A percentile compares a stretch with the other conserved stretches of the same genome.
Conservation (phyloP, 2,888 invertebrate genomes). For the Graphium colonna region DNA sequence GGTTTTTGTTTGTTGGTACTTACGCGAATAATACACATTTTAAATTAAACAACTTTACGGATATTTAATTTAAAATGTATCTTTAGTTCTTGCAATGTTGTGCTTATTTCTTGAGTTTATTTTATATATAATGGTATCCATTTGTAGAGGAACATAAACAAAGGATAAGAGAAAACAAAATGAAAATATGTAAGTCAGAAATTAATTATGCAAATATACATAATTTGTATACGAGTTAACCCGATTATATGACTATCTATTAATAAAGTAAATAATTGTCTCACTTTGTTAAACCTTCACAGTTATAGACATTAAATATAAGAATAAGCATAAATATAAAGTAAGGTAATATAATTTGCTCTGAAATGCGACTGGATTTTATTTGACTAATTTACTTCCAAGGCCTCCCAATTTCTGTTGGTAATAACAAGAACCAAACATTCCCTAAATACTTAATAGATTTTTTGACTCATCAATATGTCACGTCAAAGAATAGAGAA, state of each 20-base stretch:
- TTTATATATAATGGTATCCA: too few species aligned
- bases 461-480: conserved; percentile 28
- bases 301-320: background rate
- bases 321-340: background rate
- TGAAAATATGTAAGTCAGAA: background rate
- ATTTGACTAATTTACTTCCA: conserved; percentile 2
- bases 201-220: background rate
- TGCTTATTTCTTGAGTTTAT: too few species aligned
- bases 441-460: conserved; percentile 30
- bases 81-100: too few species aligned
- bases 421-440: conserved; percentile 18
- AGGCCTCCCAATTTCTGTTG: conserved; percentile 11
- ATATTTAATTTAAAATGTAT: too few species aligned
- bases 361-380: background rate
- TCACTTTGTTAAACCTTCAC: background rate
- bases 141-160: too few species aligned
- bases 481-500: conserved; percentile 23
- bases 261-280: background rate
- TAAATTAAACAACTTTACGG: too few species aligned
- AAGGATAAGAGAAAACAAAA: too few species aligned
- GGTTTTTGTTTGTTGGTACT: too few species aligned
- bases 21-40: too few species aligned
- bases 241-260: too few species aligned
- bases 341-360: background rate
- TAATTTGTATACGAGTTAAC: too few species aligned